Conservation (phyloP, 2,888 invertebrate species). For the Rhynchonema sp. region DNA sequence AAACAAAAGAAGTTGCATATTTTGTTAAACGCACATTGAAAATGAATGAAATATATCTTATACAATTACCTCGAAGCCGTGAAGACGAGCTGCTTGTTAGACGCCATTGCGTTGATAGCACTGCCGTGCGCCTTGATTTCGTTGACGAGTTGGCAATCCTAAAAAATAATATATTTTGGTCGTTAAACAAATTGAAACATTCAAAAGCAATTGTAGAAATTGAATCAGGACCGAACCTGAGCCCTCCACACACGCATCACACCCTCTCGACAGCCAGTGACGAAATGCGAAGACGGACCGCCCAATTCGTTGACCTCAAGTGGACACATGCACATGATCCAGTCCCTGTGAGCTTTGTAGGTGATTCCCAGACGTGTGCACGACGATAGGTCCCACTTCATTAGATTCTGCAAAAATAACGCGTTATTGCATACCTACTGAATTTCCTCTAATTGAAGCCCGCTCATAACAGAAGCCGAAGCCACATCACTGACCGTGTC, state of each 20-base stretch:
- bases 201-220: too few relatives aligned
- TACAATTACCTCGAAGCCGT: slow-evolving; percentile 56
- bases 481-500: too few relatives aligned
- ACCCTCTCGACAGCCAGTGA: slow-evolving; percentile 50
- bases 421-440: too few relatives aligned
- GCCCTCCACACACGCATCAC: slow-evolving; percentile 53
- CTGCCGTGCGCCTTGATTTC: slow-evolving; percentile 48
- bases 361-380: slow-evolving; percentile 17
- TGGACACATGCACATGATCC: slow-evolving; percentile 55
- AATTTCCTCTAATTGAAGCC: too few relatives aligned
- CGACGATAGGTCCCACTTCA: neutral
- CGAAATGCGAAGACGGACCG: slow-evolving; percentile 1
- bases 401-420: neutral
- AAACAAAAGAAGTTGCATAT: too few relatives aligned
- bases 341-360: slow-evolving; percentile 65
- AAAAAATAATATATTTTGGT: too few relatives aligned
- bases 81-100: slow-evolving; percentile 46
- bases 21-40: too few relatives aligned
- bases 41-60: too few relatives aligned
- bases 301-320: slow-evolving; percentile 34
- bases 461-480: too few relatives aligned
- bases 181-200: too few relatives aligned
- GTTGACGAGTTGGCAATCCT: neutral
- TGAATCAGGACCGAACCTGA: too few relatives aligned
- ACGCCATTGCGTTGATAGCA: slow-evolving; percentile 48